These are phyloP conservation scores for Phalangium opilio DNA, from an alignment of 2,888 invertebrate species.

Conservation along the genomic window DNA sequence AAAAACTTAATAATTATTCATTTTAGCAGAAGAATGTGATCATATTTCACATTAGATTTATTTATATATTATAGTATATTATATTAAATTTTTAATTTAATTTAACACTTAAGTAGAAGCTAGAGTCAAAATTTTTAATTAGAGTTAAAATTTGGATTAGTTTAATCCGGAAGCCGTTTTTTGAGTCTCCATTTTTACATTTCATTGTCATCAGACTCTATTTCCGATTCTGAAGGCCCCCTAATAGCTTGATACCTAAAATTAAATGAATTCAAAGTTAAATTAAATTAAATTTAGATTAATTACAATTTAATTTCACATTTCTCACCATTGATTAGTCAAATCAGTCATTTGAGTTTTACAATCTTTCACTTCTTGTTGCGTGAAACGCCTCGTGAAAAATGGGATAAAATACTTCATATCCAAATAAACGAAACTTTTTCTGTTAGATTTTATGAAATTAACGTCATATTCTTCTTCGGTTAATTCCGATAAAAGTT, in stretches of 20 bases:
- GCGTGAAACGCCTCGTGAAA: conserved; percentile 87
- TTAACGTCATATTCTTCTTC: conserved; percentile 74
- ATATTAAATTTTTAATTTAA: too few species aligned
- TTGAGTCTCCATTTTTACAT: background rate
- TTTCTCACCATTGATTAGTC: conserved; percentile 73
- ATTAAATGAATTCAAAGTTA: too few species aligned
- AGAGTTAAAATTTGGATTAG: too few species aligned
- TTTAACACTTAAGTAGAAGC: too few species aligned
- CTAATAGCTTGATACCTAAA: conserved; percentile 62
- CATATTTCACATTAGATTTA: too few species aligned
- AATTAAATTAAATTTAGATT: too few species aligned
- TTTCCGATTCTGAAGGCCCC: conserved; percentile 42
- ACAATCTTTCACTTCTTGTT: conserved; percentile 89
- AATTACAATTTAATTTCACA: too few species aligned
- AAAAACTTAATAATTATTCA: too few species aligned
- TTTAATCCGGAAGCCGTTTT: too few species aligned
- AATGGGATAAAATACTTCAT: conserved; percentile 88
- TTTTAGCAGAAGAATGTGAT: too few species aligned
- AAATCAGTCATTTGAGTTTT: conserved; percentile 91
- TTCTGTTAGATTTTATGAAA: conserved; percentile 44
- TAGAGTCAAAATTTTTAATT: too few species aligned
- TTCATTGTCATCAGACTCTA: conserved; percentile 16
- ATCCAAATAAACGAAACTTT: conserved; percentile 82
- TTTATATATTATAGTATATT: too few species aligned
- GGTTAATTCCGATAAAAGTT: conserved; percentile 78